Base-by-base conservation (phyloP, 2,888 invertebrate genomes). In the Plutella xylostella region DNA sequence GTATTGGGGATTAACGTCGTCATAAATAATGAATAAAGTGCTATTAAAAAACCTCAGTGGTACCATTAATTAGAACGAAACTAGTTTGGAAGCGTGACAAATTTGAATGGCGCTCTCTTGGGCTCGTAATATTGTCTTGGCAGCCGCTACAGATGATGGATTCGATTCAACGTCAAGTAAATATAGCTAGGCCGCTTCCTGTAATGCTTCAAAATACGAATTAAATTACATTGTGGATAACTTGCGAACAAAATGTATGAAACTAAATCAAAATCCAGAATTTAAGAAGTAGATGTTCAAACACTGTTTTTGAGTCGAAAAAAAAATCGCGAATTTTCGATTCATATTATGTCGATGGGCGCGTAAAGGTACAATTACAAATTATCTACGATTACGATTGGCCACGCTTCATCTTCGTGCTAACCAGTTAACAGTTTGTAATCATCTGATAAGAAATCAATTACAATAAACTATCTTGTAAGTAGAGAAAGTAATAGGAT, bases 401-500 rank as follows among this genome's bases (percentile, higher is more conserved):
- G 37, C 21, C 12, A 19, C 18, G 37, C 46, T 48, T 37, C 46
- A 44, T 19, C 44, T 47, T 50, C 49, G 45, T 51, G 48, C 49
- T 42, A 53, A 49, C 44, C 56, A 49, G 51, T 52, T 46, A 51
- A 53, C 51, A 48, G 47, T 48, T 44, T 52, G 50, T 48, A 56
- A 57, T 47, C 42, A 46, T 51, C 50, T 54, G 61, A 63, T 63
- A 59, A 57, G 50, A 52, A 57, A 60, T 57, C 61, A 57, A 64
- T 61, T 60, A 60, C 55, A 58, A 55, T 59, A 58, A 57, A 55
- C 51, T 47, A 50, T 48, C 52, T 49, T 58, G 61, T 62, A 62
- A 58, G 54, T 55, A 54, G 55, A 56, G 64, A 65, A 66, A 67
- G 63, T 58, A 55, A 57, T 54, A 51, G 55, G 55, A 57, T 55